Evolutionary conservation across 1,140 invertebrate genomes (phyloP), one percentile per base, ranked within the genome.

Genomic region (Glossosoma conforme): DNA sequence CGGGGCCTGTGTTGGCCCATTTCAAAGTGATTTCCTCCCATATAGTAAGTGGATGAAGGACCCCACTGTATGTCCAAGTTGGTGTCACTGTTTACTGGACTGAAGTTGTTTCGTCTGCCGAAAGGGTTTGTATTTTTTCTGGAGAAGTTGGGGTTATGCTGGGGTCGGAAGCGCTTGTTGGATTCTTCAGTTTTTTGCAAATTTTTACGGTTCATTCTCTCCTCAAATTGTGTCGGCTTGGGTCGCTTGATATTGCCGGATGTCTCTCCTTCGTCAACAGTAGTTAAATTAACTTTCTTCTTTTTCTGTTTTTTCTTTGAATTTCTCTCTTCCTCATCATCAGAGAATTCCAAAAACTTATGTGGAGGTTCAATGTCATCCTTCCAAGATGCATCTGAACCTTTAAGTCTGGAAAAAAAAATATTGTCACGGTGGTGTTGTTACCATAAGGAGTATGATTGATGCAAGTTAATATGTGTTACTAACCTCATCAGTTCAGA

Each of bases 321-420:
- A 45, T 63, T 65, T 41, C 77, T 70, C 67, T 94, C 90, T 60
- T 85, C 77, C 62, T 95, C 93, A 65, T 96, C 92, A 64, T 95
- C 91, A 0, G 92, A 95, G 75, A 83, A 94, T 21, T 93, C 90
- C 0, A 82, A 44, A 55, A 76, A 78, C 43, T 77, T 76, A 1
- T 71, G 62, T 2, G 91, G 91, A 22, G 87, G 82, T 66, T 97
- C 92, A 35, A 83, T 76, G 62, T 92, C 85, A 62, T 90, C 76
- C 63, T 86, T 78, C 84, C 89, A 93, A 3, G 86, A 87, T 3
- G 89, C 85, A 77, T 94, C 91, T 10, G 80, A 84, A 3, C 86
- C 87, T 74, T 84, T 87, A 28, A 82, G 66, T 64, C 84, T 88
- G 59, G 17, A 76, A 74, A 53, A 58, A 52, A 62, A 56, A 41